Base-by-base conservation (phyloP, 2,113 vertebrate species). In the Gnathonemus longibarbis region DNA sequence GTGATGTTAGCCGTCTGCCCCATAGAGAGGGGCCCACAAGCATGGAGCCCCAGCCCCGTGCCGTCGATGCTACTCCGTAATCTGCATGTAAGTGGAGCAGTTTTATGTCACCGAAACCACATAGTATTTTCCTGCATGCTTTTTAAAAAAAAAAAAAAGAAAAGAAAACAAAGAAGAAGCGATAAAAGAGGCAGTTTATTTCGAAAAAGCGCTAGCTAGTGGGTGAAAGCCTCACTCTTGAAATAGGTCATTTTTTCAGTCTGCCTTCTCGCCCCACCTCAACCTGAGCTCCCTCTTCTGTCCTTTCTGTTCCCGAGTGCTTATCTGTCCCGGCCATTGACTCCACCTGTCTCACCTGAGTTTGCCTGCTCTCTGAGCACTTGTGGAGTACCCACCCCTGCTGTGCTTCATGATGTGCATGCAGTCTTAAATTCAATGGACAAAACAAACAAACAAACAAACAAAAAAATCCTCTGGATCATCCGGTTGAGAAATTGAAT, bases 31-130 rank as follows among this genome's bases (percentile, higher is more conserved):
- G 96, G 96, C 96, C 95, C 96, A 96, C 95, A 96, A 96, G 97
- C 97, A 96, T 97, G 97, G 97, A 96, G 96, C 95, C 96, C 96
- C 96, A 95, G 96, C 96, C 97, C 96, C 95, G 94, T 96, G 96
- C 96, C 96, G 96, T 96, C 96, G 97, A 96, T 96, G 96, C 97
- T 97, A 97, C 96, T 97, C 96, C 94, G 96, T 97, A 97, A 97
- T 97, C 96, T 97, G 97, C 97, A 97, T 97, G 97, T 97, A 97
- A 96, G 96, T 97, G 97, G 97, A 97, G 96, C 97, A 97, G 97
- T 97, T 97, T 97, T 97, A 97, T 97, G 96, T 97, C 97, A 97
- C 96, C 96, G 96, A 89, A 89, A 96, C 95, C 97, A 97, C 96
- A 97, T 96, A 97, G 97, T 97, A 97, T 96, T 97, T 90, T 97